Evolutionary conservation across 2,888 invertebrate species (phyloP).

Genomic region (Synanthedon tipuliformis): DNA sequence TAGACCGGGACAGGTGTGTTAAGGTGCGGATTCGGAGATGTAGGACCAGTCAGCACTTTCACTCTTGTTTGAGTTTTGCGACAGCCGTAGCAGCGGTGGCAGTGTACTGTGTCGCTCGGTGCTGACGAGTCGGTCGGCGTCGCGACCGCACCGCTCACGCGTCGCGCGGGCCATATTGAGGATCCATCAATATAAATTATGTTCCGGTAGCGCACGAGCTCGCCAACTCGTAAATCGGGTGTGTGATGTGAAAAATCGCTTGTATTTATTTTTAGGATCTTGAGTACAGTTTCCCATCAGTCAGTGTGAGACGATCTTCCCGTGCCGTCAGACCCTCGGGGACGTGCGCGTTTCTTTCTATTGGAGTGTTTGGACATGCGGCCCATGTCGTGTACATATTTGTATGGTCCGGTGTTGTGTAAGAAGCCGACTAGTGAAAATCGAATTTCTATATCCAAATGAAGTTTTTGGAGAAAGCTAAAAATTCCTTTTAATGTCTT

Average conservation of each 20-base stretch:
- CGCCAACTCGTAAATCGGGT: not conserved
- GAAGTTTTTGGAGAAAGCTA: conserved; percentile 40
- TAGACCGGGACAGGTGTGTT: conserved; percentile 38
- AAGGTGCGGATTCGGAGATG: conserved; percentile 38
- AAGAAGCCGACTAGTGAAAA: no score
- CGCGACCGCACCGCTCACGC: not conserved
- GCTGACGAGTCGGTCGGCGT: not conserved
- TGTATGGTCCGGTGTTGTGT: conserved; percentile 24
- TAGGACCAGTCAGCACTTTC: conserved; percentile 54
- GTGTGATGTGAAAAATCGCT: not conserved
- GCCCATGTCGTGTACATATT: conserved; percentile 18
- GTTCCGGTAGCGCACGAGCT: not conserved
- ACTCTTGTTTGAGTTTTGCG: conserved; percentile 43
- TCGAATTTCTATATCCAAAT: not conserved
- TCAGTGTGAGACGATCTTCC: not conserved
- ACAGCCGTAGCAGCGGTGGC: conserved; percentile 21
- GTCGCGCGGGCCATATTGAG: not conserved
- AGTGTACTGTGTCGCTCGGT: not conserved
- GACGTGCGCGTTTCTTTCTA: not conserved
- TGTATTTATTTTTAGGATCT: not conserved
- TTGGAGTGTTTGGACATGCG: not conserved
- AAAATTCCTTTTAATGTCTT: conserved; percentile 16
- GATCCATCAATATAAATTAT: not conserved
- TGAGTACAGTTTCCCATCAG: not conserved
- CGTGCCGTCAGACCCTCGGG: not conserved